Evolutionary conservation across 2,888 invertebrate species (phyloP).

Genomic region (Drosophila helvetica): DNA sequence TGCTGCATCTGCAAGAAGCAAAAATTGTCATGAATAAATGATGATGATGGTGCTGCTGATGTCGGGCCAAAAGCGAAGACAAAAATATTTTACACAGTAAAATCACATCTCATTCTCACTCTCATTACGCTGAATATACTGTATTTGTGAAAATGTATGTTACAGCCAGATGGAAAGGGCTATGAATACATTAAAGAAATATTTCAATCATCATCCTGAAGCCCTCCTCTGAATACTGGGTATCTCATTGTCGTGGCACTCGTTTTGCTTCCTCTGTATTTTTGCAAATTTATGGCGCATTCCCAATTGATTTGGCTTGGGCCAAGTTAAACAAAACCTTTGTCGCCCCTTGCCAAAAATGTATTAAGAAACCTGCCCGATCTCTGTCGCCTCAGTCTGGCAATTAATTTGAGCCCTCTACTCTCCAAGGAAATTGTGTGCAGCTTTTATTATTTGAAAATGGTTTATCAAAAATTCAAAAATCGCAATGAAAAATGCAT

Average conservation of each 20-base stretch:
- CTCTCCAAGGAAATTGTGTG: conserved; percentile 11
- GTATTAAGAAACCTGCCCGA: conserved; percentile 12
- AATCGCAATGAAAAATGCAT: conserved; percentile 36
- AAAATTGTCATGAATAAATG: conserved; percentile 66
- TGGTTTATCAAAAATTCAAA: conserved; percentile 3
- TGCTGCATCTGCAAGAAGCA: conserved; percentile 36
- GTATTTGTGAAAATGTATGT: neutral
- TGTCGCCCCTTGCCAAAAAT: conserved; percentile 15
- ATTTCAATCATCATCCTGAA: neutral
- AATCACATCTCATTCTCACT: neutral
- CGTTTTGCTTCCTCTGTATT: conserved; percentile 18
- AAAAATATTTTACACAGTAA: conserved; percentile 26
- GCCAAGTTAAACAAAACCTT: conserved; percentile 33
- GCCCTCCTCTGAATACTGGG: neutral
- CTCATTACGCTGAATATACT: neutral
- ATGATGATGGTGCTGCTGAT: conserved; percentile 36
- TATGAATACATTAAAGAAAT: too few species aligned
- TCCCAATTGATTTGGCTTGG: conserved; percentile 30
- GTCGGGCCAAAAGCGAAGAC: conserved; percentile 8
- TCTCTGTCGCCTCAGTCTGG: neutral
- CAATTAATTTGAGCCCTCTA: conserved; percentile 34
- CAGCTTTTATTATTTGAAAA: conserved; percentile 20
- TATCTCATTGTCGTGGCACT: neutral
- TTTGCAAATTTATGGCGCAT: conserved; percentile 45
- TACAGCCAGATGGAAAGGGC: neutral